Conservation (phyloP, 2,797 vertebrate genomes). For the Poecilia gillii region DNA sequence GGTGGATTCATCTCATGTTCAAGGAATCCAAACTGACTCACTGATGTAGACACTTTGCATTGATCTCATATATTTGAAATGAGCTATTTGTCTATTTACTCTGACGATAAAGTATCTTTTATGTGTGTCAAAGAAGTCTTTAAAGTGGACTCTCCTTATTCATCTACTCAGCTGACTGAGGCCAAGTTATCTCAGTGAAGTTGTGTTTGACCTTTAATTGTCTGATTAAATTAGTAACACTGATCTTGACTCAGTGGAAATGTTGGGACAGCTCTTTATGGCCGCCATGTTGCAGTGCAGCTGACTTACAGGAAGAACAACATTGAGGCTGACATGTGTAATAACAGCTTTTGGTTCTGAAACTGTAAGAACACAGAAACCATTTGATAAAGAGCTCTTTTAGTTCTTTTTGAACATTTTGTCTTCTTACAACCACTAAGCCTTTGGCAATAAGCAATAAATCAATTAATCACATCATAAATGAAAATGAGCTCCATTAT, state of each 20-base stretch:
- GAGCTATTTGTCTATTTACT: neutral
- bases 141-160: neutral
- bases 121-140: no score
- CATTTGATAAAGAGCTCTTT: neutral
- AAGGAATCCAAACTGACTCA: neutral
- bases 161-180: neutral
- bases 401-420: neutral
- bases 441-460: no score
- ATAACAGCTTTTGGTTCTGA: neutral
- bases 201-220: slow-evolving; percentile 1
- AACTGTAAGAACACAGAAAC: neutral
- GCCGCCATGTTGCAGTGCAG: neutral
- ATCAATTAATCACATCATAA: no score
- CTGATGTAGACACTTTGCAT: neutral
- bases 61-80: neutral
- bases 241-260: neutral
- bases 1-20: neutral
- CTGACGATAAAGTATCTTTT: neutral
- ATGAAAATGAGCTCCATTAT: no score
- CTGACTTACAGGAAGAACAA: neutral
- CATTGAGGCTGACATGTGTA: neutral
- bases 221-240: neutral
- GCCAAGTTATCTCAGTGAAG: neutral
- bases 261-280: neutral
- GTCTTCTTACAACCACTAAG: neutral